Evolutionary conservation across 35 echinoderm and acorn worm genomes (phyloP).

Genomic region (Chiridota heheva): DNA sequence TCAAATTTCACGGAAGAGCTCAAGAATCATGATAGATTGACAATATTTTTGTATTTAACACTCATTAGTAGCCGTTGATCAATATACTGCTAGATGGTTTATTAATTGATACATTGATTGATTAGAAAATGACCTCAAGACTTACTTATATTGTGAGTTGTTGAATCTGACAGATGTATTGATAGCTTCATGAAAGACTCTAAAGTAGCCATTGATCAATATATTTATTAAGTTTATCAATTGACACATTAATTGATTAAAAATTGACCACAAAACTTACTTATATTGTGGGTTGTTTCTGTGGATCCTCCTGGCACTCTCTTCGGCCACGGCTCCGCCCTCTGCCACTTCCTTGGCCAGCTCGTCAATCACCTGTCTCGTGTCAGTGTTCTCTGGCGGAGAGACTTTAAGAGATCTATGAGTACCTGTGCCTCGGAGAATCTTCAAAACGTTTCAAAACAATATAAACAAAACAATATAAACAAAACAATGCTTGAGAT

Average conservation of each 20-base stretch:
- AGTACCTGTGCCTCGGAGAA: conserved; percentile 72
- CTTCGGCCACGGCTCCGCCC: conserved; percentile 68
- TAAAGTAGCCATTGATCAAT: no score
- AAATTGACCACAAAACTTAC: conserved; percentile 54
- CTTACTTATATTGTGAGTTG: no score
- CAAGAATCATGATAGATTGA: no score
- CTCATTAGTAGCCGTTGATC: no score
- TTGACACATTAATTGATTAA: neutral
- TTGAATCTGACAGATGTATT: no score
- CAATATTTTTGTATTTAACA: no score
- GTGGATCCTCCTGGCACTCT: conserved; percentile 51
- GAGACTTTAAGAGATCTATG: conserved; percentile 94
- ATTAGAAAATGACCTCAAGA: no score
- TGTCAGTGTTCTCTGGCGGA: conserved; percentile 90
- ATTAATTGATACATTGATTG: no score
- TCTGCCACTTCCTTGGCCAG: conserved; percentile 85
- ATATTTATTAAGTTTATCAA: neutral
- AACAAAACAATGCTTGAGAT: neutral
- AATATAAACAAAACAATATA: neutral
- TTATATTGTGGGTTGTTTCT: conserved; percentile 58
- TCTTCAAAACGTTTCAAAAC: neutral
- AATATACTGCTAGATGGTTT: no score
- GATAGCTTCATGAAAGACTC: no score
- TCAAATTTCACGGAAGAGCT: no score
- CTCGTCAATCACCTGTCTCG: conserved; percentile 52